Percentiles rank a stretch among this genome's conserved stretches.
Conservation (phyloP, 2,888 invertebrate genomes). For the Chelonus formosanus region DNA sequence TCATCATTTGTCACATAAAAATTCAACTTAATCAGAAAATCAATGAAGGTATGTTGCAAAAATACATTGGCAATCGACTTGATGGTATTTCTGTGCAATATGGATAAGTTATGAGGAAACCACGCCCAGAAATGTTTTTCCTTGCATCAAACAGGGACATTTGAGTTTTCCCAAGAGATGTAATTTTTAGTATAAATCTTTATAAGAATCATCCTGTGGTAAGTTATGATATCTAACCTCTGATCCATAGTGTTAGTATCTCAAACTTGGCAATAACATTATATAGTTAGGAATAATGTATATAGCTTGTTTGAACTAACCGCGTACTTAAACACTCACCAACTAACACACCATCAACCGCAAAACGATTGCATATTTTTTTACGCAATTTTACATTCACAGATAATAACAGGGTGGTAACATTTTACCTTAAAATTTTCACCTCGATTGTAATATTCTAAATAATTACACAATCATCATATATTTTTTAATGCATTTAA, state of each 20-base stretch:
- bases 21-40: not conserved
- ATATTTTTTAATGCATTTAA: too few relatives aligned
- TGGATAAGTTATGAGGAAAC: conserved; percentile 17
- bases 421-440: too few relatives aligned
- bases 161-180: conserved; percentile 33
- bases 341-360: conserved; percentile 13
- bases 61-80: not conserved
- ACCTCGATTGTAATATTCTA: too few relatives aligned
- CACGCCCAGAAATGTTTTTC: conserved; percentile 39
- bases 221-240: conserved; percentile 10
- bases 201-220: not conserved
- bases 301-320: conserved; percentile 8
- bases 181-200: conserved; percentile 4
- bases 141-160: conserved; percentile 26
- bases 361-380: not conserved
- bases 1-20: too few relatives aligned
- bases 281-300: conserved; percentile 6
- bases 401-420: too few relatives aligned
- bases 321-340: conserved; percentile 15
- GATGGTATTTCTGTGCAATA: conserved; percentile 11
- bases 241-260: conserved; percentile 3
- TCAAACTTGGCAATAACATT: not conserved
- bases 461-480: too few relatives aligned
- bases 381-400: not conserved
- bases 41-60: not conserved